phyloP scores from a whole-genome alignment of 2,888 invertebrate genomes.

The Nomada fabriciana region DNA sequence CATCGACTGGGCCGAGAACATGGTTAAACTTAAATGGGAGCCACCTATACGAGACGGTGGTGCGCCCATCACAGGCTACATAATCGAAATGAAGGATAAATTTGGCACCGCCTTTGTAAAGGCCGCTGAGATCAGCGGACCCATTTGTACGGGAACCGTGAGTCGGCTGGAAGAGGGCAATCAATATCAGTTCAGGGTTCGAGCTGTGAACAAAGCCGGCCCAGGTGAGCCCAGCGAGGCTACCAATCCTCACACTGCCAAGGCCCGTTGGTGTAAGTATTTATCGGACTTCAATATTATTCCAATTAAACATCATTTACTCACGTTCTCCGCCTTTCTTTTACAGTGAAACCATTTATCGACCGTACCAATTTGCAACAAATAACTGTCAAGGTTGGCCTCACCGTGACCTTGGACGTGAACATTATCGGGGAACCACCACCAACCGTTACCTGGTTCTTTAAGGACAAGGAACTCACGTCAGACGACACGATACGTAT shows the following conservation, averaged over 20 bases:
- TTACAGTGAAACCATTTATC: constrained; percentile 96
- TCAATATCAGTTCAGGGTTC: constrained; percentile 97
- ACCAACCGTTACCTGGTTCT: constrained; percentile 95
- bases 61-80: constrained; percentile 96
- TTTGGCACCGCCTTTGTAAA: constrained; percentile 94
- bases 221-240: constrained; percentile 97
- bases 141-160: constrained; percentile 94
- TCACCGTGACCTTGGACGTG: constrained; percentile 94
- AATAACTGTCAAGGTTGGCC: constrained; percentile 94
- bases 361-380: constrained; percentile 95
- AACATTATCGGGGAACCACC: constrained; percentile 97
- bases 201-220: constrained; percentile 97
- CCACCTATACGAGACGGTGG: constrained; percentile 95
- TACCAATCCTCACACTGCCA: constrained; percentile 96
- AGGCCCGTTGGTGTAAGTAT: constrained; percentile 93
- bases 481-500: constrained; percentile 89
- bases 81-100: constrained; percentile 96
- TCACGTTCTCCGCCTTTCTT: neutral
- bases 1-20: constrained; percentile 95
- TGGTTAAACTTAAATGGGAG: constrained; percentile 96
- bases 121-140: constrained; percentile 93
- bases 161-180: constrained; percentile 96
- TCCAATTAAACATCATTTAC: neutral
- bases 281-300: no score
- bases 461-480: constrained; percentile 89